Conservation (phyloP, 2,888 invertebrate genomes). For the Coelinius sp. region DNA sequence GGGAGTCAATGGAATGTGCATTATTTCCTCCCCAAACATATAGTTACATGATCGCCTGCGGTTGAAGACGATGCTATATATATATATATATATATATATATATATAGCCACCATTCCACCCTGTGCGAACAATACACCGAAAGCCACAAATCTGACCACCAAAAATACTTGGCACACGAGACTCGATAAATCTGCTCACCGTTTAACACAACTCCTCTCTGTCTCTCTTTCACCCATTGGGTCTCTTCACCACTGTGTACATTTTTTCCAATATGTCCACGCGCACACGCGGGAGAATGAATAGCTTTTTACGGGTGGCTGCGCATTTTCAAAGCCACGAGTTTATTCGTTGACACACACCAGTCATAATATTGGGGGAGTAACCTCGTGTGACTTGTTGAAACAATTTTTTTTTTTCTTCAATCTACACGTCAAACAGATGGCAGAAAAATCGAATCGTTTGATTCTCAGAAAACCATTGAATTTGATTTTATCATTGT, state of each 20-base stretch:
- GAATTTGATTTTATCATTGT: neutral
- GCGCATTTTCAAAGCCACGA: slow-evolving; percentile 65
- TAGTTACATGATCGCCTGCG: slow-evolving; percentile 14
- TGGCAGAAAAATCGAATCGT: slow-evolving; percentile 40
- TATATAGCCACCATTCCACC: neutral
- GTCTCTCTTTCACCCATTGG: neutral
- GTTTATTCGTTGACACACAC: slow-evolving; percentile 62
- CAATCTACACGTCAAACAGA: slow-evolving; percentile 27
- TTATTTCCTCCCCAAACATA: neutral
- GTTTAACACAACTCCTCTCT: slow-evolving; percentile 34
- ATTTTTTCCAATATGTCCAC: slow-evolving; percentile 33
- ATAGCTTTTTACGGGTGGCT: slow-evolving; percentile 69
- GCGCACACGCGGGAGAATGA: slow-evolving; percentile 57
- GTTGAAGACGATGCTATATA: slow-evolving; percentile 7
- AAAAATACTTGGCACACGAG: slow-evolving; percentile 52
- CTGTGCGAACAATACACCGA: slow-evolving; percentile 58
- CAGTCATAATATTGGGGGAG: slow-evolving; percentile 71
- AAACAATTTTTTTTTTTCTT: neutral
- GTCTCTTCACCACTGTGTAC: neutral
- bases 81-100: too few relatives aligned
- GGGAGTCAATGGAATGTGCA: neutral
- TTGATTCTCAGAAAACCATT: slow-evolving; percentile 38
- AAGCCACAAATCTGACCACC: slow-evolving; percentile 69
- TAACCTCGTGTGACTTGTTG: slow-evolving; percentile 47
- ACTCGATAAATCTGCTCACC: slow-evolving; percentile 65